phyloP scores from a whole-genome alignment of 2,797 vertebrate species.

The Carcharodon carcharias region DNA sequence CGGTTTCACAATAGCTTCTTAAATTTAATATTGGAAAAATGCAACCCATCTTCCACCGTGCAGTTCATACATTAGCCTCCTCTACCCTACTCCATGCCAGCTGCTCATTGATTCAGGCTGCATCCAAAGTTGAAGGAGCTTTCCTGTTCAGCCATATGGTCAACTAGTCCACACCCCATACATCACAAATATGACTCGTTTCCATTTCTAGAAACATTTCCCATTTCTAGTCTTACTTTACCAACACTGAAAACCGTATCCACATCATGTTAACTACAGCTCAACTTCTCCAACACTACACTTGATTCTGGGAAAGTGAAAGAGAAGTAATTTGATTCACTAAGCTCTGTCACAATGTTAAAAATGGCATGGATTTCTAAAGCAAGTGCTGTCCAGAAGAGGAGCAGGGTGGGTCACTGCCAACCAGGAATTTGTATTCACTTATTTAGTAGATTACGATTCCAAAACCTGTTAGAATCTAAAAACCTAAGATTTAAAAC shows the following conservation, averaged over 20 bases:
- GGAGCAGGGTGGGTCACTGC: constrained; percentile 91
- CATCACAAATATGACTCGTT: not conserved
- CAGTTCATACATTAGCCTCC: not conserved
- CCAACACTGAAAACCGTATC: not conserved
- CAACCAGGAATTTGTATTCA: constrained; percentile 82
- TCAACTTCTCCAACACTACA: not conserved
- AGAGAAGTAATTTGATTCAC: constrained; percentile 88
- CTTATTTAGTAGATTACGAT: constrained; percentile 79
- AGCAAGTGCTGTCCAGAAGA: constrained; percentile 86
- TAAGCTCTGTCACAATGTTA: constrained; percentile 81
- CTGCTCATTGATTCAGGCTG: not conserved
- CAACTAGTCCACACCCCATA: not conserved
- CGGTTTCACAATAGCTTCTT: not conserved
- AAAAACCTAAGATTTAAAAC: too few relatives aligned
- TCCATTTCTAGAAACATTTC: not conserved
- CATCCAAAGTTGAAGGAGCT: not conserved
- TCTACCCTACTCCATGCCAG: not conserved
- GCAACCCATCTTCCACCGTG: not conserved
- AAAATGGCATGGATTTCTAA: constrained; percentile 94
- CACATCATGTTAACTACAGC: not conserved
- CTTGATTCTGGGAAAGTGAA: constrained; percentile 43
- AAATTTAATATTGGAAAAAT: not conserved
- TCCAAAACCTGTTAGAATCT: constrained; percentile 83
- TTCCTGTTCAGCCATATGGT: not conserved
- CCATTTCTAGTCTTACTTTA: not conserved